phyloP scores from a whole-genome alignment of 2,888 invertebrate genomes.

The Colletes collaris region DNA sequence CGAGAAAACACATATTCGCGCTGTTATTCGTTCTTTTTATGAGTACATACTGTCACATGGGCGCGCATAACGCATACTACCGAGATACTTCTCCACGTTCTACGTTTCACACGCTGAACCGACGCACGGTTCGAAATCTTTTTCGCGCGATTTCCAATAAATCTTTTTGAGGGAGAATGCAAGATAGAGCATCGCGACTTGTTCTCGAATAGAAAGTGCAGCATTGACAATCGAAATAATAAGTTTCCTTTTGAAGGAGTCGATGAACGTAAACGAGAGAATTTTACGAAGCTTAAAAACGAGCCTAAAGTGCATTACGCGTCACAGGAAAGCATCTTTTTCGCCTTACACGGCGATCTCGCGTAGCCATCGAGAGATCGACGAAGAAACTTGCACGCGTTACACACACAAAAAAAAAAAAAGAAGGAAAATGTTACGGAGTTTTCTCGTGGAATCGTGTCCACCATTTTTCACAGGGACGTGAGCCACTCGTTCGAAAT shows the following conservation, averaged over 20 bases:
- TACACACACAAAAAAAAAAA: too few species aligned
- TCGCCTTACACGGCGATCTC: slow-evolving; percentile 25
- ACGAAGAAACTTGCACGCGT: too few species aligned
- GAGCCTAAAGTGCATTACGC: slow-evolving; percentile 69
- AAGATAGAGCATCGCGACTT: slow-evolving; percentile 37
- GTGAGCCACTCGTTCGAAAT: background rate
- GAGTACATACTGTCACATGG: background rate
- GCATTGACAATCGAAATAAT: slow-evolving; percentile 82
- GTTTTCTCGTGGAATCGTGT: background rate
- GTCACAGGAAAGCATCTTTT: slow-evolving; percentile 46
- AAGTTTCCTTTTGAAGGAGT: slow-evolving; percentile 67
- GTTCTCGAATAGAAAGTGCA: slow-evolving; percentile 79
- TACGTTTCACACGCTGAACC: slow-evolving; percentile 22
- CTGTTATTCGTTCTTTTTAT: slow-evolving; percentile 22
- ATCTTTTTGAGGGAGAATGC: slow-evolving; percentile 36
- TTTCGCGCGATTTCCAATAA: slow-evolving; percentile 36
- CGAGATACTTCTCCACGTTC: slow-evolving; percentile 18
- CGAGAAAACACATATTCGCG: slow-evolving; percentile 16
- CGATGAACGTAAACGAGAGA: slow-evolving; percentile 51
- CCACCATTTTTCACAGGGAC: background rate
- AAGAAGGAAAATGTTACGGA: background rate
- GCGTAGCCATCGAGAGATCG: background rate
- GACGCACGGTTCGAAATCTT: slow-evolving; percentile 37
- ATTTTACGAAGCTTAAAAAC: slow-evolving; percentile 68
- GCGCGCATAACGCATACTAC: background rate